These are phyloP conservation scores for Macrophya annulata DNA, from an alignment of 2,888 invertebrate species.

Conservation along the genomic window DNA sequence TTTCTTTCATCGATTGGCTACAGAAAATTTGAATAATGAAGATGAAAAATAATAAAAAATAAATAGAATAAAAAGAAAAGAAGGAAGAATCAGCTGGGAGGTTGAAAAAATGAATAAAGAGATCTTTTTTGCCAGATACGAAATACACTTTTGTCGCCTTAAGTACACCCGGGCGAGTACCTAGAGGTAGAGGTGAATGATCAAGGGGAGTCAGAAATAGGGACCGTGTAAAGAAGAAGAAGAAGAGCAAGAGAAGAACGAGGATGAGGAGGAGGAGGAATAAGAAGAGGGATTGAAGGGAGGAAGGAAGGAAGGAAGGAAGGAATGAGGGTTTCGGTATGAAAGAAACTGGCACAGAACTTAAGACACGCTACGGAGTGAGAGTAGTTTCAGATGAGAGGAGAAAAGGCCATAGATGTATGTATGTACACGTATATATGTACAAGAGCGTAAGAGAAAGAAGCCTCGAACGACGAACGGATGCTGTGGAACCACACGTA, in stretches of 20 bases:
- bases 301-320: not conserved
- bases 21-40: not conserved
- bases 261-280: too few species aligned
- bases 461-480: constrained; percentile 26
- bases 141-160: constrained; percentile 22
- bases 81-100: not conserved
- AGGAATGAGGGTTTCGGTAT: not conserved
- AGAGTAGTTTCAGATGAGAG: not conserved
- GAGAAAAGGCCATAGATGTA: not conserved
- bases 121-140: constrained; percentile 24
- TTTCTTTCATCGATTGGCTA: not conserved
- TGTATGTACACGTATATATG: not conserved
- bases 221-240: not conserved
- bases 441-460: not conserved
- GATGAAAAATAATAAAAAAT: too few species aligned
- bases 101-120: not conserved
- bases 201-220: not conserved
- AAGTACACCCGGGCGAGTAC: constrained; percentile 26
- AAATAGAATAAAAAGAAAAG: not conserved
- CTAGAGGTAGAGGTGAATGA: not conserved
- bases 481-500: constrained; percentile 28
- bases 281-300: too few species aligned
- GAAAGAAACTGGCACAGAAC: constrained; percentile 38
- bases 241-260: not conserved
- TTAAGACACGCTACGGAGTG: not conserved